Evolutionary conservation across 2,888 invertebrate species (phyloP), one percentile per base, ranked within the genome.

Genomic region (Acrocyrtus sp.): DNA sequence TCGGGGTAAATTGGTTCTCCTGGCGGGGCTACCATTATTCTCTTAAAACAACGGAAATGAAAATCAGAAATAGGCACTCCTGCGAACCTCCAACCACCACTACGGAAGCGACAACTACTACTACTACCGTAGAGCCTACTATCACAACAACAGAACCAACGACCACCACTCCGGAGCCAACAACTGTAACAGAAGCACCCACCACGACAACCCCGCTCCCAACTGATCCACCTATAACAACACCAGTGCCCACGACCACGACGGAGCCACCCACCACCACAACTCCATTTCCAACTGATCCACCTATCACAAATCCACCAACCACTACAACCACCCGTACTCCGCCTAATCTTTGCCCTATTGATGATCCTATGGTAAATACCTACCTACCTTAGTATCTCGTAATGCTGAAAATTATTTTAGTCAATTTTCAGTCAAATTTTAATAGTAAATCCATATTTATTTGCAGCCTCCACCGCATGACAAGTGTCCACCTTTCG

Each of bases 1-100:
- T 81, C 50, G 82, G 83, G 2, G 76, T 83, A 29, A 82, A 82
- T 78, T 83, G 83, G 83, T 65, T 81, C 43, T 61, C 76, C 0
- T 83, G 82, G 82, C 80, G 79, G 26, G 83, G 83, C 5, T 80
- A 82, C 69, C 77, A 82, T 67, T 82, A 83, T 60, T 83, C 83
- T 0, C 66, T 83, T 50, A 81, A 81, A 62, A 68, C 65, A 17
- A 81, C 81, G 1, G 82, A 81, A 65, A 83, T 83, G 82, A 83
- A 82, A 70, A 77, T 83, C 27, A 73, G 81, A 22, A 78, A 65
- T 58, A 72, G 78, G 53, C 61, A 74, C 47, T 69, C n/a, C n/a
- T n/a, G n/a, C n/a, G n/a, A n/a, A n/a, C n/a, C n/a, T n/a, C n/a
- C n/a, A n/a, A n/a, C n/a, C n/a, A n/a, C n/a, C n/a, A n/a, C 34